Percentiles rank a stretch among this genome's conserved stretches.
Evolutionary conservation across 2,113 vertebrate species (phyloP).

Genomic region (Holacanthus passer): DNA sequence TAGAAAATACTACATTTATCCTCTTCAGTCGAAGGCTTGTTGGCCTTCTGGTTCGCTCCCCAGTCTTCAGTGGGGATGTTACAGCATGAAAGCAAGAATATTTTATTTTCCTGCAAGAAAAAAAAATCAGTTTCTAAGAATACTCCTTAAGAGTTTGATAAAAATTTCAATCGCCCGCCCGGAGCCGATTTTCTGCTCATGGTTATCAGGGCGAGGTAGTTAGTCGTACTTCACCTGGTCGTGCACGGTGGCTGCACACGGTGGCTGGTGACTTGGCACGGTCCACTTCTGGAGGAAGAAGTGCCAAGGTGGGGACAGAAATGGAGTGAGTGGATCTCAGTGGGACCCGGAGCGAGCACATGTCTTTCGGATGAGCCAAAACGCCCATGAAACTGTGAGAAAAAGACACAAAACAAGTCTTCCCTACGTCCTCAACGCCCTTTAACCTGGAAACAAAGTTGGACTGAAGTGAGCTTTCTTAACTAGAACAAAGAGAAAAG

Average conservation of each 20-base stretch:
- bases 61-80: constrained; percentile 24
- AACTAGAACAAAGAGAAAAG: background rate
- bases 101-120: constrained; percentile 5
- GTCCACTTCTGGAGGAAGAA: constrained; percentile 59
- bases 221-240: constrained; percentile 60
- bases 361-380: constrained; percentile 84
- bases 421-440: constrained; percentile 40
- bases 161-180: background rate
- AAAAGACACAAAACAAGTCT: constrained; percentile 54
- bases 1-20: constrained; percentile 46
- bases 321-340: constrained; percentile 82
- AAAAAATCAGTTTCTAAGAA: constrained; percentile 20
- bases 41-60: constrained; percentile 30
- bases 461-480: background rate
- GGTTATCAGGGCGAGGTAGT: constrained; percentile 2
- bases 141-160: constrained; percentile 8
- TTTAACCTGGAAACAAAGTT: constrained; percentile 56
- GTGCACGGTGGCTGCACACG: constrained; percentile 44
- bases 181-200: background rate
- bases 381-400: constrained; percentile 69
- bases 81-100: constrained; percentile 18
- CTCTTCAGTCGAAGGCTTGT: constrained; percentile 18
- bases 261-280: constrained; percentile 79
- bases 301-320: constrained; percentile 79
- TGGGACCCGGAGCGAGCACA: constrained; percentile 82